Evolutionary conservation across 35 echinoderm and acorn worm genomes (phyloP), one percentile per base, ranked within the genome.

Genomic region (Heliocidaris erythrogramma): DNA sequence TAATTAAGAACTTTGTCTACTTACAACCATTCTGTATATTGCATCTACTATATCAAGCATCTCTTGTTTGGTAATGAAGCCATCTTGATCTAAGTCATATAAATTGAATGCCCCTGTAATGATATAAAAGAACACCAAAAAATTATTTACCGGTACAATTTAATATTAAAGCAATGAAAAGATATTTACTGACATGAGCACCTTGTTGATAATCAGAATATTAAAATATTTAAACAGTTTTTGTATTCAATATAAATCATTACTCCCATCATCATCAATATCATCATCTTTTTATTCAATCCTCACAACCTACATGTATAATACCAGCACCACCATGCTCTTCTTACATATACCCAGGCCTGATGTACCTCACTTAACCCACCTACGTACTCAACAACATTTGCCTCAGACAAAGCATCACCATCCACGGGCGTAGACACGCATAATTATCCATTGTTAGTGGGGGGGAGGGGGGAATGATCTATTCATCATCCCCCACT

Each of bases 31-130:
- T 85, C 93, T 97, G 85, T 99, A 99, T 86, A 99, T 97, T 60
- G 98, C 98, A 94, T 97, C 97, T 30, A 99, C 98, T 84, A 99
- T 97, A 49, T 97, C 95, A 16, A 97, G 85, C 98, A 99, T 99
- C 90, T 99, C 98, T 84, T 96, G 88, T 90, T 94, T 97, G 30
- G 97, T 99, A 65, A 99, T 99, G 95, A 90, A 96, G 31, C 98
- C 98, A 94, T 99, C 98, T 85, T 97, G 95, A 49, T 99, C 98
- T 85, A 97, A 92, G 85, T 99, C 98, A 92, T 99, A 99, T 60
- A 99, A 93, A 86, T 95, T 95, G 31, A 99, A 99, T 93, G 98
- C 98, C 98, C 98, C 98, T 99, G 32, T 69, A 96, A 85, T 31
- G 48, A 42, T 32, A 89, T 21, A 89, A 48, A 42, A 48, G 47